Evolutionary conservation across 2,113 vertebrate species (phyloP).

Genomic region (Mandrillus leucophaeus): DNA sequence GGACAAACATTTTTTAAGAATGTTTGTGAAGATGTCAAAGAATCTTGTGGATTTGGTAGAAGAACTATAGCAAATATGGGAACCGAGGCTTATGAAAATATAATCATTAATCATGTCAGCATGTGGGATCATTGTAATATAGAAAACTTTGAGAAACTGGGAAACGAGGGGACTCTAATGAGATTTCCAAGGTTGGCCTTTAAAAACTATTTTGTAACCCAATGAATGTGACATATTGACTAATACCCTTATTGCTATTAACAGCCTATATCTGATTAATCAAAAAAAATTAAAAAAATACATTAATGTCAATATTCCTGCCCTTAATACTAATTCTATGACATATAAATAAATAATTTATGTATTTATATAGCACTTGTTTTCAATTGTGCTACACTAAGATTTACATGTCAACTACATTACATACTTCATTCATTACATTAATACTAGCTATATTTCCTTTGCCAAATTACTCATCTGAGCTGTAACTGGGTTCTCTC

Average conservation of each 20-base stretch:
- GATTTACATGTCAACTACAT: neutral
- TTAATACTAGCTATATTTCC: neutral
- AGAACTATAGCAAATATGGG: neutral
- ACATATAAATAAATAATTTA: neutral
- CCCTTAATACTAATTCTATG: neutral
- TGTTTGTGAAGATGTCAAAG: neutral
- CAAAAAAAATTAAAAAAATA: neutral
- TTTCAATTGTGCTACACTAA: neutral
- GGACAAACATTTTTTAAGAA: neutral
- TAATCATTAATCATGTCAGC: conserved; percentile 6
- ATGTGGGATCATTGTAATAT: neutral
- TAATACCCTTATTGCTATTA: neutral
- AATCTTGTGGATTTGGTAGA: neutral
- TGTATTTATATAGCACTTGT: neutral
- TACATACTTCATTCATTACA: neutral
- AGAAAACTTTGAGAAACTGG: neutral
- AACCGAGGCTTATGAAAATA: neutral
- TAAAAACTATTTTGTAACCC: neutral
- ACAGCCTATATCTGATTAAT: neutral
- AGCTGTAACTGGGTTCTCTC: neutral
- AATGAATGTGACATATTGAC: neutral
- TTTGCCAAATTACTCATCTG: neutral
- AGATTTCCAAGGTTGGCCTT: neutral
- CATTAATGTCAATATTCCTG: neutral
- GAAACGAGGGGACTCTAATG: neutral